Evolutionary conservation across 2,797 vertebrate species (phyloP).

Genomic region (Aeoliscus strigatus): DNA sequence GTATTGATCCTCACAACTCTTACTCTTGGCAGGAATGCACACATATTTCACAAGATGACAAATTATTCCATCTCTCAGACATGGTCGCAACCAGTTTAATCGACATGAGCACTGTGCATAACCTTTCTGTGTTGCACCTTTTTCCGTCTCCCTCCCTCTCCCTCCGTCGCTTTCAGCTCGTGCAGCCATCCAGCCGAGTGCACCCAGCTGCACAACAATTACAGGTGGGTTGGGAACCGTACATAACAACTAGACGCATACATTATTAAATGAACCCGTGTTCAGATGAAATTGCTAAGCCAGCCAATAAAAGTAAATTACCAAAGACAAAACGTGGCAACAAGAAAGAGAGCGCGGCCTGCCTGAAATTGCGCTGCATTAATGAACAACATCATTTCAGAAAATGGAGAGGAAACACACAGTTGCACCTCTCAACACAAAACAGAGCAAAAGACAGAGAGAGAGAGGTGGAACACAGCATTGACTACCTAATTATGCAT

Average conservation of each 20-base stretch:
- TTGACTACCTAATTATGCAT: conserved; percentile 75
- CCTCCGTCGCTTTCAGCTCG: conserved; percentile 19
- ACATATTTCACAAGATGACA: neutral
- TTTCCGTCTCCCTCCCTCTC: neutral
- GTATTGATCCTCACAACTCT: no score
- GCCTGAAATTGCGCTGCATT: conserved; percentile 52
- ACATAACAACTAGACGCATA: conserved; percentile 48
- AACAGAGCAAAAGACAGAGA: conserved; percentile 35
- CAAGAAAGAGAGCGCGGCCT: conserved; percentile 23
- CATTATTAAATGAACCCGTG: conserved; percentile 69
- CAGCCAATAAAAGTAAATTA: conserved; percentile 70
- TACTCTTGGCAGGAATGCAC: no score
- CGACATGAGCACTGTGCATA: neutral
- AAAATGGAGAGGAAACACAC: conserved; percentile 58
- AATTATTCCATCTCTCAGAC: neutral
- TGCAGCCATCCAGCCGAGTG: conserved; percentile 43
- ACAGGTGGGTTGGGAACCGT: conserved; percentile 50
- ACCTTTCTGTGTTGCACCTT: neutral
- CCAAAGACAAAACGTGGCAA: conserved; percentile 54
- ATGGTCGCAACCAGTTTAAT: neutral
- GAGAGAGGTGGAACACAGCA: conserved; percentile 62
- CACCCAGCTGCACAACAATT: conserved; percentile 58
- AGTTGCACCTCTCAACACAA: conserved; percentile 59
- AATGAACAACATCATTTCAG: conserved; percentile 70
- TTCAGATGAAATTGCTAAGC: conserved; percentile 66